Percentiles rank a stretch among this genome's conserved stretches.
These are phyloP conservation scores for Helicorthomorpha holstii DNA, from an alignment of 1,140 invertebrate species.

Conservation along the genomic window DNA sequence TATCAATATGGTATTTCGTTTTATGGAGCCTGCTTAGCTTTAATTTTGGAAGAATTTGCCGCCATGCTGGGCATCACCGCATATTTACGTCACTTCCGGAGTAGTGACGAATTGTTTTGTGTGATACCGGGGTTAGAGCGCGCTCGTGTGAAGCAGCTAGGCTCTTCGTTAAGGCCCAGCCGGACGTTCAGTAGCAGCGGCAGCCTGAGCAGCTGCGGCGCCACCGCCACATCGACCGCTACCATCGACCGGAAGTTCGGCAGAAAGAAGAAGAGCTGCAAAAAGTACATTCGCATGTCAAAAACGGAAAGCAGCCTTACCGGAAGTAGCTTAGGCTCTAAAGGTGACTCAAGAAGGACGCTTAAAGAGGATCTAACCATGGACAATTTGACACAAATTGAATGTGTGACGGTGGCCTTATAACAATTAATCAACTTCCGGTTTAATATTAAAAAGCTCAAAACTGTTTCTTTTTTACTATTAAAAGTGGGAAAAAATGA, in stretches of 20 bases:
- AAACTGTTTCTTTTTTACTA: no score
- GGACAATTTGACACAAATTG: not conserved
- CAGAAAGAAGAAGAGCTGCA: not conserved
- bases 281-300: not conserved
- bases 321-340: no score
- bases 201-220: no score
- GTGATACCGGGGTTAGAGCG: slow-evolving; percentile 2
- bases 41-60: not conserved
- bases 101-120: not conserved
- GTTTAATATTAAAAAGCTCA: no score
- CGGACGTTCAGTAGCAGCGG: no score
- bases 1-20: slow-evolving; percentile 5
- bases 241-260: no score
- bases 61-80: slow-evolving; percentile 1
- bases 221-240: no score
- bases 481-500: no score
- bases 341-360: not conserved
- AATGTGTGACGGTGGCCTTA: not conserved
- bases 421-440: no score
- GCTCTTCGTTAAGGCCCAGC: no score
- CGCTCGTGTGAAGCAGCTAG: no score
- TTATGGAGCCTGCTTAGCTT: not conserved
- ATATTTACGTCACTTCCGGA: slow-evolving; percentile 2
- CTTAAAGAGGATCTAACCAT: not conserved
- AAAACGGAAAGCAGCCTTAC: not conserved